Evolutionary conservation across 2,888 invertebrate species (phyloP).

Genomic region (Spisula subtruncata): DNA sequence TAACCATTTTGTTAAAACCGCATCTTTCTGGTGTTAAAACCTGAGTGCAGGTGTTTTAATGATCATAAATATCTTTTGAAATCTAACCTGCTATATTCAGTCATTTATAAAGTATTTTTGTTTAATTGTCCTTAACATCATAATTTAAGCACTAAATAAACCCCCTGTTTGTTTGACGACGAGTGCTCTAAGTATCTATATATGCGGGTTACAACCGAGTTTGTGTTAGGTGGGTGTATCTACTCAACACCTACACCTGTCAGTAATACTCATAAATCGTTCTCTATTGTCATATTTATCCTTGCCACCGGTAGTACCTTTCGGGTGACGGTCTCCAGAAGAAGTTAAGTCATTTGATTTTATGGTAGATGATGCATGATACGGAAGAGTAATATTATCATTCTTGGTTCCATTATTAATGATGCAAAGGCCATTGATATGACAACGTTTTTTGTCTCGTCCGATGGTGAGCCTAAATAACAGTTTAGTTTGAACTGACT

Average conservation of each 20-base stretch:
- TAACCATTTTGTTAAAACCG: conserved; percentile 12
- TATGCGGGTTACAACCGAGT: background rate
- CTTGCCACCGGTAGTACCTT: too few relatives aligned
- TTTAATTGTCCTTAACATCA: conserved; percentile 32
- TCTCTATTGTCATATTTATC: too few relatives aligned
- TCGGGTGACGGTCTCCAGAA: too few relatives aligned
- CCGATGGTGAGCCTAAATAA: too few relatives aligned
- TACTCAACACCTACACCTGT: background rate
- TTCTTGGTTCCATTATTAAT: too few relatives aligned
- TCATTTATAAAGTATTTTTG: conserved; percentile 12
- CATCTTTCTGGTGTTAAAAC: conserved; percentile 44
- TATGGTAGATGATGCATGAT: too few relatives aligned
- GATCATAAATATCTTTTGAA: conserved; percentile 43
- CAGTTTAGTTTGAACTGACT: too few relatives aligned
- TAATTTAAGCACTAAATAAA: conserved; percentile 30
- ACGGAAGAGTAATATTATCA: too few relatives aligned
- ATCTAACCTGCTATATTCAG: conserved; percentile 11
- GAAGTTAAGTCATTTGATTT: too few relatives aligned
- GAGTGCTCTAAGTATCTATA: background rate
- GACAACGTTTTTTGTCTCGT: too few relatives aligned
- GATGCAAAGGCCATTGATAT: too few relatives aligned
- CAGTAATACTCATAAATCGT: background rate
- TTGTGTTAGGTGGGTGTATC: background rate
- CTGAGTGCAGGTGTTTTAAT: conserved; percentile 47
- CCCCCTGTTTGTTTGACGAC: background rate